Percentiles rank a stretch among this genome's conserved stretches.
These are phyloP conservation scores for Drosophila affinis DNA, from an alignment of 2,888 invertebrate genomes.

Conservation along the genomic window DNA sequence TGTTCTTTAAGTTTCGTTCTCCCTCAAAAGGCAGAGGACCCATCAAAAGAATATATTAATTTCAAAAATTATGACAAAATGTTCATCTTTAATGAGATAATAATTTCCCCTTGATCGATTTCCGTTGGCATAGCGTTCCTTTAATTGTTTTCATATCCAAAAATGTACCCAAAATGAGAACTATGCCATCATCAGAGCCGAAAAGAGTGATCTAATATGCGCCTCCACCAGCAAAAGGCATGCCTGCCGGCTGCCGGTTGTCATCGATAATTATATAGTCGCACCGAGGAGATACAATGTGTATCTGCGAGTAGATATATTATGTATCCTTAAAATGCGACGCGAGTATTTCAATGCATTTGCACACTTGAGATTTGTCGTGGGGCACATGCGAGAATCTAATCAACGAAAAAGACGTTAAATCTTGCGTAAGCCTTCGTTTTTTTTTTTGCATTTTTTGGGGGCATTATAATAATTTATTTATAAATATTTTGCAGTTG, in stretches of 20 bases:
- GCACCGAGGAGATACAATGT: slow-evolving; percentile 32
- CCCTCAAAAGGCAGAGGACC: background rate
- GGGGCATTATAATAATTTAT: slow-evolving; percentile 50
- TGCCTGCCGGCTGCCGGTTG: slow-evolving; percentile 15
- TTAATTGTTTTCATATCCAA: slow-evolving; percentile 25
- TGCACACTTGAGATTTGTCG: slow-evolving; percentile 63
- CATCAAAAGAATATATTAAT: no score
- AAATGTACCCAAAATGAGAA: slow-evolving; percentile 20
- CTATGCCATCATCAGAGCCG: slow-evolving; percentile 44
- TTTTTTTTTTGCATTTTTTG: slow-evolving; percentile 34
- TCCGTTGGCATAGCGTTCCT: slow-evolving; percentile 22
- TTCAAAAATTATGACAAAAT: background rate
- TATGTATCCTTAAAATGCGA: slow-evolving; percentile 59
- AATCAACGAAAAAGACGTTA: slow-evolving; percentile 53
- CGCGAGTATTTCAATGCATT: slow-evolving; percentile 66
- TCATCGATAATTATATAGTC: slow-evolving; percentile 71
- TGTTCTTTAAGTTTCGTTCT: no score
- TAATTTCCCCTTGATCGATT: background rate
- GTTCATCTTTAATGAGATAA: background rate
- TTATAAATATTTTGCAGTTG: slow-evolving; percentile 33
- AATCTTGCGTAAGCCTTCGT: slow-evolving; percentile 54
- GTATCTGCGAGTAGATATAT: slow-evolving; percentile 25
- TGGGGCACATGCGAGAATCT: slow-evolving; percentile 63
- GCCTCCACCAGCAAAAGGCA: slow-evolving; percentile 24
- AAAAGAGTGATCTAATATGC: slow-evolving; percentile 68